Evolutionary conservation across 2,113 vertebrate genomes (phyloP).

Genomic region (Petrocephalus microphthalmus): DNA sequence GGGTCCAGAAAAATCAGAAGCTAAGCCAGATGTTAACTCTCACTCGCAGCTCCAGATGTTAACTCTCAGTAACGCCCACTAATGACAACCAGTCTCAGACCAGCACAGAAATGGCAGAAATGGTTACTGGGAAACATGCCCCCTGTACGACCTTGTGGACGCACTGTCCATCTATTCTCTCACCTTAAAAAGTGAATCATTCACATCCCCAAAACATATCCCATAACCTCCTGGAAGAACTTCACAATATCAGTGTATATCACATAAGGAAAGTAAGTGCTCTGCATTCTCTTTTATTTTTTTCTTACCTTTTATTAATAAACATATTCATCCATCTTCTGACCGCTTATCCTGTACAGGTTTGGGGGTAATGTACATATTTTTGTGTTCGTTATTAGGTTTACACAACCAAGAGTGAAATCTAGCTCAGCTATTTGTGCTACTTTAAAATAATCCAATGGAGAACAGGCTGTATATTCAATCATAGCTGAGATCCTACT

Average conservation of each 20-base stretch:
- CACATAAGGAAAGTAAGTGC: neutral
- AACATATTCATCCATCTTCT: neutral
- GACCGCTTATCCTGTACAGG: neutral
- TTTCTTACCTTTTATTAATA: neutral
- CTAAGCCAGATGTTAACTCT: neutral
- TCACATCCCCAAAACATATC: neutral
- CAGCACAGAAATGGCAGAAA: neutral
- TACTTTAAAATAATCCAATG: neutral
- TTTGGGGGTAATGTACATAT: neutral
- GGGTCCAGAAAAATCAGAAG: neutral
- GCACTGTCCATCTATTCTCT: neutral
- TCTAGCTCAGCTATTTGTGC: neutral
- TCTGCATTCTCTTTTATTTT: neutral
- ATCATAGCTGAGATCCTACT: conserved; percentile 8
- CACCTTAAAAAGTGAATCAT: neutral
- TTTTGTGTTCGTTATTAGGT: neutral
- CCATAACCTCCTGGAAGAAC: neutral
- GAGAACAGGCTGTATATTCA: conserved; percentile 10
- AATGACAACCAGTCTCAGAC: neutral
- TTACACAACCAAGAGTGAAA: neutral
- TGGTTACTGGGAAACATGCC: neutral
- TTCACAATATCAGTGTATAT: neutral
- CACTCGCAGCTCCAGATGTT: neutral
- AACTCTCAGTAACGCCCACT: neutral
- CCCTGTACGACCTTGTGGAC: neutral